A percentile compares a stretch with the other conserved stretches of the same genome.
These are phyloP conservation scores for Trichoplax adhaerens DNA, from an alignment of 37 sponge, comb jelly and placozoan species.

Conservation along the genomic window DNA sequence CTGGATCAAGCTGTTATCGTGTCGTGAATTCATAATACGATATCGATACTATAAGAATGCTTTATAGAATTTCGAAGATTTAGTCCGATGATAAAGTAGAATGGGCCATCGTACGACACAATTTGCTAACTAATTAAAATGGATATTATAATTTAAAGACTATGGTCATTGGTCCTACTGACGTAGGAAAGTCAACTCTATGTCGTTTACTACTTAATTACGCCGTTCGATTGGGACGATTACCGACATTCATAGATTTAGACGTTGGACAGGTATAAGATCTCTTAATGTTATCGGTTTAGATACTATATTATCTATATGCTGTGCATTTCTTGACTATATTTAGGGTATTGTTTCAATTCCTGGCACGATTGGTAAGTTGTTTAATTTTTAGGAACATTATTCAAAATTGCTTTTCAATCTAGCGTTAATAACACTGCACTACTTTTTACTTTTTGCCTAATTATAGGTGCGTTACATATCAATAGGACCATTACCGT, in stretches of 20 bases:
- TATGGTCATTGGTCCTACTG: conserved; percentile 45
- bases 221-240: conserved; percentile 52
- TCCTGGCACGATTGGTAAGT: conserved; percentile 48
- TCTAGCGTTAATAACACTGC: background rate
- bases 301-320: background rate
- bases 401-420: background rate
- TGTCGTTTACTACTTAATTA: conserved; percentile 67
- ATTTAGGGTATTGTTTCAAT: conserved; percentile 38
- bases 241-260: conserved; percentile 65
- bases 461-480: too few species aligned
- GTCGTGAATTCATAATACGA: too few species aligned
- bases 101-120: background rate
- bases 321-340: background rate
- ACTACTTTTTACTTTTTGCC: too few species aligned
- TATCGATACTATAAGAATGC: too few species aligned
- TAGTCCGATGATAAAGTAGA: too few species aligned
- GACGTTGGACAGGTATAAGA: conserved; percentile 68
- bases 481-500: too few species aligned
- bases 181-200: conserved; percentile 89
- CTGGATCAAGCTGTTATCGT: too few species aligned
- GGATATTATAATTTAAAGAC: background rate
- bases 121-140: too few species aligned
- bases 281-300: background rate
- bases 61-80: too few species aligned
- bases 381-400: background rate